Percentiles rank a stretch among this genome's conserved stretches.
Conservation (phyloP, 2,113 vertebrate species). For the Okapia johnstoni region DNA sequence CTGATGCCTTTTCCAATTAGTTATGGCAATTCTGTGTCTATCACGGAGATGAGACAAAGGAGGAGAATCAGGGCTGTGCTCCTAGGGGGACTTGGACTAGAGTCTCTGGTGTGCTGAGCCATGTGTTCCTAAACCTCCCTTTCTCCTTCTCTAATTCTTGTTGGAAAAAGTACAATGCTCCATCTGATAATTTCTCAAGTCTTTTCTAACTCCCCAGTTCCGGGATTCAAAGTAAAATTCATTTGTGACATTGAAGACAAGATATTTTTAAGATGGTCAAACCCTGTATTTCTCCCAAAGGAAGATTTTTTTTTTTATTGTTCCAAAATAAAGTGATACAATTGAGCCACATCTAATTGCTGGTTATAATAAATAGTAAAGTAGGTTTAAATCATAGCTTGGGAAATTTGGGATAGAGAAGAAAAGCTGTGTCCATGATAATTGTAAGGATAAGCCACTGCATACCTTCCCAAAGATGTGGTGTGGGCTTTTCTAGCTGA, state of each 20-base stretch:
- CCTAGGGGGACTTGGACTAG: not conserved
- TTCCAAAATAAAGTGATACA: not conserved
- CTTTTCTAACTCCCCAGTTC: not conserved
- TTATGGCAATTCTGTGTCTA: slow-evolving; percentile 14
- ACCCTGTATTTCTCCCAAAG: not conserved
- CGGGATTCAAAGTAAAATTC: not conserved
- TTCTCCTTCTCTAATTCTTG: not conserved
- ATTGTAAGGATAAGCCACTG: not conserved
- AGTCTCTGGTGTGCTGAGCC: not conserved
- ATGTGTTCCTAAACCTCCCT: not conserved
- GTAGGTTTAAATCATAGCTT: not conserved
- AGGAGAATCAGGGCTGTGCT: not conserved
- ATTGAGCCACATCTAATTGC: not conserved
- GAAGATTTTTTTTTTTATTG: not conserved
- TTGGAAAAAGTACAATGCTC: not conserved
- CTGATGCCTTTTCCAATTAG: slow-evolving; percentile 23
- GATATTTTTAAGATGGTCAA: not conserved
- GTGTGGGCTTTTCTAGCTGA: not conserved
- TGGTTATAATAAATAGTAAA: not conserved
- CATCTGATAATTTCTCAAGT: not conserved
- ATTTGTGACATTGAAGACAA: not conserved
- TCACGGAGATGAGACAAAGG: not conserved
- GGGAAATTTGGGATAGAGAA: not conserved
- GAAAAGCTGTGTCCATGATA: not conserved
- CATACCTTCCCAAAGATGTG: not conserved